A percentile compares a stretch with the other conserved stretches of the same genome.
These are phyloP conservation scores for Callocephalon fimbriatum DNA, from an alignment of 2,113 vertebrate genomes.

Conservation along the genomic window DNA sequence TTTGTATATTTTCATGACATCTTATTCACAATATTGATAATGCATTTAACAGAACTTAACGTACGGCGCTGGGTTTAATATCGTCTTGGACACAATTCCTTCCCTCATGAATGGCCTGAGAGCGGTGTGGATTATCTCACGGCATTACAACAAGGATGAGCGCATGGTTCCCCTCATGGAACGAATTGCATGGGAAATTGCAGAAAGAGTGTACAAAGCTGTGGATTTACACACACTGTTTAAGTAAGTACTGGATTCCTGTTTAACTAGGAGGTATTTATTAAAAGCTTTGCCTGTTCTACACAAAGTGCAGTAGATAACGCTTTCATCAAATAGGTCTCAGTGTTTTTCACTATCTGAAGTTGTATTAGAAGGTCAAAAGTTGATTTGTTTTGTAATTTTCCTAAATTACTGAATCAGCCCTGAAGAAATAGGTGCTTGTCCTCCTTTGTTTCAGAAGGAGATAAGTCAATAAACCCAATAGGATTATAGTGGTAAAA, in stretches of 20 bases:
- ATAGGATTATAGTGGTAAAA: not conserved
- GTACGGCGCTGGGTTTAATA: constrained; percentile 70
- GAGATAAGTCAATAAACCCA: not conserved
- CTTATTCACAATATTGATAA: not conserved
- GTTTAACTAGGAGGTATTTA: not conserved
- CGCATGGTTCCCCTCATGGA: constrained; percentile 91
- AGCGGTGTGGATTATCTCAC: constrained; percentile 90
- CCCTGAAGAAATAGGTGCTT: not conserved
- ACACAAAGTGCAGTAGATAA: rapidly evolving
- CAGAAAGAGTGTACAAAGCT: constrained; percentile 76
- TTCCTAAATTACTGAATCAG: not conserved
- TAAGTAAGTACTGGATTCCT: constrained; percentile 74
- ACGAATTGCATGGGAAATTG: constrained; percentile 90
- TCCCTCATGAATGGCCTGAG: constrained; percentile 86
- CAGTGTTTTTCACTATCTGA: not conserved
- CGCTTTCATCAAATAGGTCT: not conserved
- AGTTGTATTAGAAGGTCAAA: not conserved
- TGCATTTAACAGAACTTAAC: constrained; percentile 67
- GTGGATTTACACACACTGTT: constrained; percentile 84
- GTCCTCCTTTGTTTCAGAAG: not conserved
- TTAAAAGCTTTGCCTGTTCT: not conserved
- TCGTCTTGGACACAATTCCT: constrained; percentile 84
- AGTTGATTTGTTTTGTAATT: not conserved
- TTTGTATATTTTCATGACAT: not conserved
- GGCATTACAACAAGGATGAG: constrained; percentile 88